Percentiles rank a stretch among this genome's conserved stretches.
phyloP scores from a whole-genome alignment of 2,113 vertebrate genomes.

The Chunga burmeisteri region DNA sequence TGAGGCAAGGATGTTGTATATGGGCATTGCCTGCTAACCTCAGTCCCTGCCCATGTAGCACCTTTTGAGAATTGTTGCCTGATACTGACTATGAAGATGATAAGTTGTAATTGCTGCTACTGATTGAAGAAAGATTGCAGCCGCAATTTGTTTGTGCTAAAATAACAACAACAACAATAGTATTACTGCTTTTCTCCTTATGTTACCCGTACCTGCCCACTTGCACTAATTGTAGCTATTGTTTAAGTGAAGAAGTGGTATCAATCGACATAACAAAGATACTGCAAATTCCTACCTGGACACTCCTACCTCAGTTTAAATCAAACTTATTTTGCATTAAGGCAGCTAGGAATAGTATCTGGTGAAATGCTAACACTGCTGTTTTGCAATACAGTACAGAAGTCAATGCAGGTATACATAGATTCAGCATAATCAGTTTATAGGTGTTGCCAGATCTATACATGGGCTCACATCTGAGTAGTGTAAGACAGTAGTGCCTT shows the following conservation, averaged over 20 bases:
- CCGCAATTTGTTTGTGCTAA: neutral
- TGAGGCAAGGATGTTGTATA: neutral
- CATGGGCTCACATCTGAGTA: neutral
- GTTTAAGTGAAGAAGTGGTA: neutral
- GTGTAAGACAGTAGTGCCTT: rapidly evolving
- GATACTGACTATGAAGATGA: neutral
- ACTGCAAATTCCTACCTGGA: neutral
- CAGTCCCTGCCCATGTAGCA: neutral
- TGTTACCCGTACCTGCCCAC: neutral
- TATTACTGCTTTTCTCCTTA: neutral
- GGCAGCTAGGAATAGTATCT: neutral
- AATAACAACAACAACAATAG: neutral
- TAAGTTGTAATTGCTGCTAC: neutral
- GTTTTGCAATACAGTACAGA: neutral
- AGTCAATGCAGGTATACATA: rapidly evolving
- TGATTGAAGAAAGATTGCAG: neutral
- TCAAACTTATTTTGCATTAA: neutral
- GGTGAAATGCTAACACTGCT: neutral
- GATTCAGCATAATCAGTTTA: neutral
- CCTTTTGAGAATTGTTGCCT: neutral
- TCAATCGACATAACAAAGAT: neutral
- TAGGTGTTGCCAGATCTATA: neutral
- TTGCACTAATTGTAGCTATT: neutral
- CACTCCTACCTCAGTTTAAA: neutral
- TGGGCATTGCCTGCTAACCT: neutral